Evolutionary conservation across 2,888 invertebrate genomes (phyloP), one percentile per base, ranked within the genome.

Genomic region (Xanthia togata): DNA sequence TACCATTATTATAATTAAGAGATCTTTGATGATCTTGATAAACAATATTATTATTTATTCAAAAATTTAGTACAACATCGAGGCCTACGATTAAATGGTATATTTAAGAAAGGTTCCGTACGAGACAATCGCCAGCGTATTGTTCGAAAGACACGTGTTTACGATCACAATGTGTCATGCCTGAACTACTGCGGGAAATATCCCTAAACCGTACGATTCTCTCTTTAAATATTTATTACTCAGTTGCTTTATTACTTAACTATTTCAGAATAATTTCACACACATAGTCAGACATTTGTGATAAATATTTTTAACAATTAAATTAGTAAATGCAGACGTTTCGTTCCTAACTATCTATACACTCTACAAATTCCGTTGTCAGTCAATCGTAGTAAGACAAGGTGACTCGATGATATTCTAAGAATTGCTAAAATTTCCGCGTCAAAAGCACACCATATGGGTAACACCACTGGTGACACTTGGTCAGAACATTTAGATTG

Each of bases 301-400:
- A 88, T 82, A 69, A 84, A 73, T 78, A 88, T 84, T 88, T 85
- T 81, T 88, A 89, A 90, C 87, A 89, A 86, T 86, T 86, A 91
- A 89, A 90, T 81, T 89, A 92, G 84, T 93, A 93, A 93, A 93
- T 93, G 93, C 93, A 91, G 75, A 88, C 82, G 86, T 88, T 90
- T 90, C 87, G 89, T 92, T 88, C 83, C 85, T 90, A 91, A 83
- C 75, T 83, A 84, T 79, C 47, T 83, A 78, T 83, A 84, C 80
- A 74, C 84, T 82, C 80, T 86, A 88, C 81, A 77, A 87, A 88
- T 88, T 89, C 84, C 88, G 75, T 86, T 82, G 78, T 89, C 90
- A 90, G 80, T 87, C 80, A 82, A 79, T 84, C 80, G 73, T 79
- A 78, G 70, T 76, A 73, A 74, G 71, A 78, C 68, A 79, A 80